Evolutionary conservation across 2,113 vertebrate genomes (phyloP), one percentile per base, ranked within the genome.

Genomic region (Tragelaphus imberbis): DNA sequence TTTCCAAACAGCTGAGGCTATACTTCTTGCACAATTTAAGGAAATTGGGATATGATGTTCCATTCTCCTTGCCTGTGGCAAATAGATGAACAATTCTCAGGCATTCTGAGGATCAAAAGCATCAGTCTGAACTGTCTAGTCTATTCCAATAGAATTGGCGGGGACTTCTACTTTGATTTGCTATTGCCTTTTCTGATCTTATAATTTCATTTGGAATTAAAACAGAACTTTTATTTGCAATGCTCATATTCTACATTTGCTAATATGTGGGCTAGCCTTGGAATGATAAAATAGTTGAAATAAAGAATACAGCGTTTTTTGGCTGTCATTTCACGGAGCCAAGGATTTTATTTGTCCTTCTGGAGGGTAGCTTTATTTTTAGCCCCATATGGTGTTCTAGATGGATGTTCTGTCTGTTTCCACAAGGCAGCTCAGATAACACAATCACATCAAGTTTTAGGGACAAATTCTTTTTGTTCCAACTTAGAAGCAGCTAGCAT

Each of bases 331-430:
- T 89, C 84, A 56, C 65, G 23, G 27, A 91, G 63, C 56, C 59
- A 95, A 94, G 47, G 82, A 89, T 89, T 90, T 91, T 56, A 65
- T 55, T 91, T 79, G 56, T 97, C 95, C 94, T 97, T 96, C 61
- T 92, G 58, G 92, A 97, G 77, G 86, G 91, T 77, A 61, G 88
- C 63, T 97, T 97, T 96, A 96, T 97, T 97, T 98, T 97, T 96
- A 98, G 96, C 61, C 16, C 36, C 9, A 23, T 16, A 23, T 11
- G 65, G 53, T 7, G 2, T 68, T 79, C 82, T 71, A 97, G 95
- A 98, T 96, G 89, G 55, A 97, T 98, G 91, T 86, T 82, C 88
- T 98, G 97, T 91, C 84, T 27, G 9, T 75, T 94, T 96, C 79
- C 25, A 97, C 15, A 86, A 44, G 82, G 53, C 85, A 94, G 88